Base-by-base conservation (phyloP, 2,797 vertebrate species). In the Parauchenoglanis punctatus region DNA sequence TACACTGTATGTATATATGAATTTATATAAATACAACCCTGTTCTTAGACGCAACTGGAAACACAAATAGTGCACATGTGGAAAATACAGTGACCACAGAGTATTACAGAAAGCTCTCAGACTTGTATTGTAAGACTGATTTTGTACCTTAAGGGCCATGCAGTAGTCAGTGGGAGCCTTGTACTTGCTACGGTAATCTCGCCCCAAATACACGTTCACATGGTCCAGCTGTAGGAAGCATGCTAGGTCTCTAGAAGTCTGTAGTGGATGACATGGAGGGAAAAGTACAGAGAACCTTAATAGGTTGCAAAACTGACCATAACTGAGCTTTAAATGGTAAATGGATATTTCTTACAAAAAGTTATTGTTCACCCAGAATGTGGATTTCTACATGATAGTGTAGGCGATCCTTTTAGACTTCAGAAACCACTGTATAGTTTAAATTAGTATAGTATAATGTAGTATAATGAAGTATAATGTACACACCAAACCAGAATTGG, bases 211-310 rank as follows among this genome's bases (percentile, higher is more conserved):
- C 67, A 99, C 96, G 2, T 99, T 99, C 17, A 99, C 97, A 11
- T 99, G 98, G 88, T 99, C 98, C 91, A 99, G 91, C 93, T 99
- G 99, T 0, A 99, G 96, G 89, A 99, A 99, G 93, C 99, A 99
- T 56, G 97, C 96, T 59, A 99, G 96, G 93, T 99, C 98, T 91
- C 99, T 96, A 10, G 98, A 99, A 0, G 97, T 96, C 99, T 99
- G 58, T 75, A 90, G 31, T 31, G 4, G 44, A 77, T 46, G 15
- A 85, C 20, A 81, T 17, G 58, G 90, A 87, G 92, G 49, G 0
- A 11, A 52, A 77, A 49, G 65, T 18, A 86, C 58, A 67, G 5
- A 40, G 49, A 54, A 77, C 5, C 35, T 78, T 5, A 76, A 52
- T 59, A 85, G 78, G 6, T 18, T 54, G 35, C 15, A 46, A 75